Base-by-base conservation (phyloP, 2,888 invertebrate species). In the Epirrhoe tristata region DNA sequence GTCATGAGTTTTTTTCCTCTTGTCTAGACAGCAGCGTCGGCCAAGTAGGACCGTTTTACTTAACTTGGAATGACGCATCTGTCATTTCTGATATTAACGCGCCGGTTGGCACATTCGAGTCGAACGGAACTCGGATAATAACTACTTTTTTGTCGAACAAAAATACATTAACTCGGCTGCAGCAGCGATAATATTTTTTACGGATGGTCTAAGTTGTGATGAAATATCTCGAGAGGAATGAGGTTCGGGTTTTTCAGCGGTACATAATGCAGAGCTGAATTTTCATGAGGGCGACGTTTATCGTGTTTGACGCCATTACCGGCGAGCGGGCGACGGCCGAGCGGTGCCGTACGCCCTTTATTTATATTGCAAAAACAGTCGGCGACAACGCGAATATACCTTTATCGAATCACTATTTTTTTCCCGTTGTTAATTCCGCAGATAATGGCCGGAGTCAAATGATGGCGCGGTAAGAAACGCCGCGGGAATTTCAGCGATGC, bases 401-500 rank as follows among this genome's bases (percentile, higher is more conserved):
- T 91, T 89, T 89, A 91, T 91, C 87, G 86, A 89, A 80, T 84
- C 84, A 81, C 84, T 83, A 79, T 86, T 90, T 93, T 93, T 91
- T 90, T 87, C 83, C 80, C 81, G 86, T 83, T 85, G 88, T 91
- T 93, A 93, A 93, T 93, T 93, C 91, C 88, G 79, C 86, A 87
- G 91, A 91, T 93, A 92, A 92, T 93, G 92, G 92, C 79, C 79
- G 84, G 85, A 91, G 92, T 92, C 91, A 93, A 92, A 92, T 93
- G 93, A 92, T 87, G 82, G 84, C 81, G 83, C 82, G 76, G 84
- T 88, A 93, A 93, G 93, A 92, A 91, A 86, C 86, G 77, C 46
- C 60, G 86, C 82, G 87, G 89, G 92, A 93, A 93, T 93, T 89
- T 89, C 84, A 91, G 91, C 89, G 88, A 92, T 92, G 92, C 82